Percentiles rank a stretch among this genome's conserved stretches.
These are phyloP conservation scores for Leptatherina wallacei DNA, from an alignment of 2,797 vertebrate genomes.

Conservation along the genomic window DNA sequence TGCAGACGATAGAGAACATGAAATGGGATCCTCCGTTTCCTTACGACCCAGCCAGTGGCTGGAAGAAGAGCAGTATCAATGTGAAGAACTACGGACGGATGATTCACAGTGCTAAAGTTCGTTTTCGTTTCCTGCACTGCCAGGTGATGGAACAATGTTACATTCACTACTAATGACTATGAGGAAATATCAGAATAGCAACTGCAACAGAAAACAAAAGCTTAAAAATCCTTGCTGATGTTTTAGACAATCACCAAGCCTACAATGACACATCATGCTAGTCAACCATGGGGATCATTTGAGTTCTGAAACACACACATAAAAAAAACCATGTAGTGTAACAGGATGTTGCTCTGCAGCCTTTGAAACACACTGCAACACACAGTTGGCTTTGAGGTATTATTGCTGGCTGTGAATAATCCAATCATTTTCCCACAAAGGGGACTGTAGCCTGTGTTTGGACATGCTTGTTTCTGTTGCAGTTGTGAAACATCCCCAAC, in stretches of 20 bases:
- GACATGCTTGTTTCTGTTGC: slow-evolving; percentile 68
- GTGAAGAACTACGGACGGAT: slow-evolving; percentile 93
- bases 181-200: slow-evolving; percentile 46
- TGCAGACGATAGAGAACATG: slow-evolving; percentile 84
- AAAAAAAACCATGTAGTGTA: slow-evolving; percentile 42
- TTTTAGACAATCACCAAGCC: slow-evolving; percentile 47
- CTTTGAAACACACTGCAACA: slow-evolving; percentile 51
- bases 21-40: slow-evolving; percentile 88
- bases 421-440: slow-evolving; percentile 51
- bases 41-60: slow-evolving; percentile 86
- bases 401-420: slow-evolving; percentile 69
- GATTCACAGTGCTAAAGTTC: slow-evolving; percentile 95
- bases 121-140: slow-evolving; percentile 92
- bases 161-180: slow-evolving; percentile 12
- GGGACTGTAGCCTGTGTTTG: slow-evolving; percentile 71
- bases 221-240: slow-evolving; percentile 28
- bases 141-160: slow-evolving; percentile 81
- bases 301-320: slow-evolving; percentile 26
- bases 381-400: slow-evolving; percentile 50
- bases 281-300: slow-evolving; percentile 36
- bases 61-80: slow-evolving; percentile 88
- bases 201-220: slow-evolving; percentile 44
- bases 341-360: slow-evolving; percentile 70
- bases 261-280: slow-evolving; percentile 54
- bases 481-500: slow-evolving; percentile 76